A percentile compares a stretch with the other conserved stretches of the same genome.
Conservation (phyloP, 2,113 vertebrate species). For the Micronycteris hirsuta region DNA sequence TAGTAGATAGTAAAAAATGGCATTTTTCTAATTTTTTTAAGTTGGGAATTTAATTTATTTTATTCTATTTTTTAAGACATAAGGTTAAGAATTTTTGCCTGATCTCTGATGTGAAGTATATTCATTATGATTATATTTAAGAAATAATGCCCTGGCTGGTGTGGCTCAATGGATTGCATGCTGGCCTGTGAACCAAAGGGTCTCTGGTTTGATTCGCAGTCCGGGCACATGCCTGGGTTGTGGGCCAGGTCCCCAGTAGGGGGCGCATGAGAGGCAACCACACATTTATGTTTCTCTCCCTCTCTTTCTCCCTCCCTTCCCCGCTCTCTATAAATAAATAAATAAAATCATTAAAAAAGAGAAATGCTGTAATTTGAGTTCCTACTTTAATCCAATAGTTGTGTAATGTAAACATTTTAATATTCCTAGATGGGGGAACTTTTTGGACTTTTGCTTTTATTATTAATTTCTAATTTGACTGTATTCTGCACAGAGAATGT, state of each 20-base stretch:
- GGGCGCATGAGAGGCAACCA: no score
- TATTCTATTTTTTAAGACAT: not conserved
- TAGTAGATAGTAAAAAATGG: not conserved
- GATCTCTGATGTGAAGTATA: not conserved
- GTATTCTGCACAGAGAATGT: not conserved
- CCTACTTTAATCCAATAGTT: not conserved
- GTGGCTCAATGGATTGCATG: no score
- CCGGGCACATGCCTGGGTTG: no score
- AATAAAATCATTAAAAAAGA: no score
- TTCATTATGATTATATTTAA: not conserved
- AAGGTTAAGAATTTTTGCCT: not conserved
- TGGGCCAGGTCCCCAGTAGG: no score
- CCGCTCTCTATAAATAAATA: no score
- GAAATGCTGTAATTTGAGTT: not conserved
- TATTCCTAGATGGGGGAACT: not conserved
- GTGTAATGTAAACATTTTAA: not conserved
- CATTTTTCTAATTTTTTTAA: not conserved
- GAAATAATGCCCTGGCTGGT: not conserved
- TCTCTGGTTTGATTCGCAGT: no score
- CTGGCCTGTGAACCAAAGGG: no score
- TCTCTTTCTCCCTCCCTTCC: no score
- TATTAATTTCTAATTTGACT: not conserved
- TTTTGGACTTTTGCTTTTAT: not conserved
- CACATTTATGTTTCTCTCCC: no score
- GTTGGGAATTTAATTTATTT: not conserved